Base-by-base conservation (phyloP, 35 echinoderm and acorn worm species). In the Apostichopus japonicus region DNA sequence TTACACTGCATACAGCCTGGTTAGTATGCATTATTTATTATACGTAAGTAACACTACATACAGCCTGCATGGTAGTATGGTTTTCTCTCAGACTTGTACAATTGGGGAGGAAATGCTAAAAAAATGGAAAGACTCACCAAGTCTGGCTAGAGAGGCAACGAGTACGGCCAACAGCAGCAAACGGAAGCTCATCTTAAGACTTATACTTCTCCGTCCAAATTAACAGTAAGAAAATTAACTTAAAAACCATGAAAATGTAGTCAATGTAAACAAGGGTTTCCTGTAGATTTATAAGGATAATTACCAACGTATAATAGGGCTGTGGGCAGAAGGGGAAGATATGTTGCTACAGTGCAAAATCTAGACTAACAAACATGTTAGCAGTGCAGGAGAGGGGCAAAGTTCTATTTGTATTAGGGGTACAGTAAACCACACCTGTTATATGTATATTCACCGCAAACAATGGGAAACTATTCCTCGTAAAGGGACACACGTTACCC, bases 331-430 rank as follows among this genome's bases (percentile, higher is more conserved):
- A 21, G 71, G 17, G 14, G 71, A 75, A 75, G 17, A 75, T 75
- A 23, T 75, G 1, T 21, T 21, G 16, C 33, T 44, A 44, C 16
- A 23, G 16, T n/a, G 71, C 15, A 75, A 75, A 1, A 84, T 23
- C 4, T 55, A 83, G 79, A 57, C n/a, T 7, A 59, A 54, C 81
- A 84, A 84, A 84, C 0, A 84, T 84, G 4, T 17, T 21, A 16
- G 19, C n/a, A 16, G 5, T 54, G 33, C 14, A 80, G 54, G 78
- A 80, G 33, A 54, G 54, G 81, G 53, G 81, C 56, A 84, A 84
- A 84, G 81, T 84, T 58, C 56, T 84, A n/a, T 84, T 84, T 84
- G 54, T n/a, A 19, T 57, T 58, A 58, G 54, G 55, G 81, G 81
- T n/a, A 57, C 53, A 17, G 24, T 84, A 57, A 21, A 84, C 81